Base-by-base conservation (phyloP, 2,113 vertebrate genomes). In the Catagonus wagneri region DNA sequence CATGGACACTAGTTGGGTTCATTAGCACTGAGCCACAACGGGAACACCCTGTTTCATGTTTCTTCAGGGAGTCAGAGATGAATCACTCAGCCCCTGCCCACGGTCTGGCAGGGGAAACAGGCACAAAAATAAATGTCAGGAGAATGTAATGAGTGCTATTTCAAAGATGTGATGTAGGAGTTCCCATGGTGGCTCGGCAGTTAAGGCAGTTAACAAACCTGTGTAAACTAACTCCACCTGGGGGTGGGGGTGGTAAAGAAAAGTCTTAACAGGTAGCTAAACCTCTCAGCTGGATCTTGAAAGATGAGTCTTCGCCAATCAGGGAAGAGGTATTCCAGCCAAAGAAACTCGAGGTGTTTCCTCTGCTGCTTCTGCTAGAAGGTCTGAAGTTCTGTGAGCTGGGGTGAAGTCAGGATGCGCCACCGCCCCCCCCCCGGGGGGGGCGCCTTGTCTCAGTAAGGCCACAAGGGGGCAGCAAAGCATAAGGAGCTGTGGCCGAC, bases 391-490 rank as follows among this genome's bases (percentile, higher is more conserved):
- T 74, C 74, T 56, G 17, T 72, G 66, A 22, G 7, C 10, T 10
- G 3, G 8, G 68, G 19, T 65, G 81, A 76, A 74, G 44, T 54
- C 14, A 66, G n/a, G 36, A 22, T 29, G 56, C 71, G 54, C 17
- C 36, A 36, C 44, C 71, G 54, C 17, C 36, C 44, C 44, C 15
- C 3, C 60, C 7, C 69, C 7, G 6, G 15, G 15, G 15, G 3
- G 58, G 75, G 44, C 12, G 0, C n/a, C n/a, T 58, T 92, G 54
- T 39, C 83, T 90, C 72, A 23, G 23, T 27, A 16, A 50, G 60
- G 25, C 96, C 97, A 91, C 94, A 66, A 89, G 97, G 32, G 91
- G 87, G 95, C 96, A 97, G 94, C 93, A 96, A 76, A 94, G 68
- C 80, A 39, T 23, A 11, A 95, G 65, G 32, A 63, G 65, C 20